These are phyloP conservation scores for Panulirus ornatus DNA, from an alignment of 1,140 invertebrate species.

Conservation along the genomic window DNA sequence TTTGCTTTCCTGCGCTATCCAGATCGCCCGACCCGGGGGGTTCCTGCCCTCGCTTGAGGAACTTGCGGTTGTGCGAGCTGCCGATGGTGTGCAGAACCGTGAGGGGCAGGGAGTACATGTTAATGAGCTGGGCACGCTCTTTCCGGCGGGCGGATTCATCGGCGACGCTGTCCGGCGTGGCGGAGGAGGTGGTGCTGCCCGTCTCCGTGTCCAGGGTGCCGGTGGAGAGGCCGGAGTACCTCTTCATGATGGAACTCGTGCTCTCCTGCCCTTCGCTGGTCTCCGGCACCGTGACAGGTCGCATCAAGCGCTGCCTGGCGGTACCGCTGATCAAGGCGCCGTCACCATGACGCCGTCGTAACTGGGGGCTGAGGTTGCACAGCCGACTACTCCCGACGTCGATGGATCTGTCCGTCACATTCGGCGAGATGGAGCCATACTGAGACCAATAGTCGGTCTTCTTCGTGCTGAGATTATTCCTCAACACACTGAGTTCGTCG, in stretches of 20 bases:
- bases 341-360: conserved; percentile 56
- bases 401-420: conserved; percentile 65
- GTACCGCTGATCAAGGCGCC: conserved; percentile 40
- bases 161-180: conserved; percentile 65
- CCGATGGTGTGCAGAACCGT: conserved; percentile 70
- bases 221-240: conserved; percentile 61
- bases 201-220: conserved; percentile 47
- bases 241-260: conserved; percentile 59
- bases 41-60: conserved; percentile 69
- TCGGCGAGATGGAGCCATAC: conserved; percentile 58
- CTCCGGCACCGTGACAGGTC: conserved; percentile 67
- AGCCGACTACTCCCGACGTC: conserved; percentile 36
- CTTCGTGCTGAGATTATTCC: conserved; percentile 51
- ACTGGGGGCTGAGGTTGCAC: conserved; percentile 45
- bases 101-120: conserved; percentile 74
- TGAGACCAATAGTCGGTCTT: conserved; percentile 74
- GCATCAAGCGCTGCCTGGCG: conserved; percentile 9
- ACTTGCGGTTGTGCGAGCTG: conserved; percentile 65
- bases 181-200: conserved; percentile 57
- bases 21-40: conserved; percentile 2
- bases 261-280: conserved; percentile 46
- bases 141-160: conserved; percentile 69
- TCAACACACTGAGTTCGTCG: conserved; percentile 32
- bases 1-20: conserved; percentile 31
- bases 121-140: conserved; percentile 73